Conservation (phyloP, 2,797 vertebrate species). For the Gallirallus australis region DNA sequence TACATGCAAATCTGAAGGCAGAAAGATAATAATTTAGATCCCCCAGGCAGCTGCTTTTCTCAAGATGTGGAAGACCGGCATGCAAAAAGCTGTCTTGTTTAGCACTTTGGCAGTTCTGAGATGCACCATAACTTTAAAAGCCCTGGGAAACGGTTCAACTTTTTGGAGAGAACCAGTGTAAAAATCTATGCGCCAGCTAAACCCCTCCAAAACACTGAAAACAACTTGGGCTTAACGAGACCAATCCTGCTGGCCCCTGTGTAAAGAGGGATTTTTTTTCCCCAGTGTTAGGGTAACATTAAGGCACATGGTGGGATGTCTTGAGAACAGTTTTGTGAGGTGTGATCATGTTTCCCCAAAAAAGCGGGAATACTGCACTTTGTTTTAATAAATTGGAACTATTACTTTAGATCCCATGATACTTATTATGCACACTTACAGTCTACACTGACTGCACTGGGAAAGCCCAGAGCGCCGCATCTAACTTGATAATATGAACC, state of each 20-base stretch:
- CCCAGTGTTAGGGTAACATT: constrained; percentile 17
- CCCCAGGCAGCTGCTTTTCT: constrained; percentile 1
- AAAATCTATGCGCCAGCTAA: not conserved
- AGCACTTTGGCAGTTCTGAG: constrained; percentile 26
- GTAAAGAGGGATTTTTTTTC: constrained; percentile 31
- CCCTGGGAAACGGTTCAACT: constrained; percentile 4
- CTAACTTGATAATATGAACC: constrained; percentile 56
- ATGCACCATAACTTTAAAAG: constrained; percentile 23
- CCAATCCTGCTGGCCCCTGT: not conserved
- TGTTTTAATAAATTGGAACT: constrained; percentile 55
- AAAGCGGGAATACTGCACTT: constrained; percentile 35
- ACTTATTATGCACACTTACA: constrained; percentile 31
- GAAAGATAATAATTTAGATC: not conserved
- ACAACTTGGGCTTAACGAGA: not conserved
- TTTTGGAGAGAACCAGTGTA: not conserved
- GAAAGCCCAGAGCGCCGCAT: constrained; percentile 57
- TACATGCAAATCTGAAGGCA: not conserved
- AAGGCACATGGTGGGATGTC: constrained; percentile 62
- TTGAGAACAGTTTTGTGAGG: constrained; percentile 62
- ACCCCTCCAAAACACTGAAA: not conserved
- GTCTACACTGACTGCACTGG: constrained; percentile 31
- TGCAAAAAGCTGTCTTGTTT: constrained; percentile 13
- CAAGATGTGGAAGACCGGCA: constrained; percentile 44
- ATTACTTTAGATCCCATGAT: constrained; percentile 55
- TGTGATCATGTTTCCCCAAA: constrained; percentile 26